phyloP scores from a whole-genome alignment of 2,888 invertebrate genomes.

The Dermolepida albohirtum region DNA sequence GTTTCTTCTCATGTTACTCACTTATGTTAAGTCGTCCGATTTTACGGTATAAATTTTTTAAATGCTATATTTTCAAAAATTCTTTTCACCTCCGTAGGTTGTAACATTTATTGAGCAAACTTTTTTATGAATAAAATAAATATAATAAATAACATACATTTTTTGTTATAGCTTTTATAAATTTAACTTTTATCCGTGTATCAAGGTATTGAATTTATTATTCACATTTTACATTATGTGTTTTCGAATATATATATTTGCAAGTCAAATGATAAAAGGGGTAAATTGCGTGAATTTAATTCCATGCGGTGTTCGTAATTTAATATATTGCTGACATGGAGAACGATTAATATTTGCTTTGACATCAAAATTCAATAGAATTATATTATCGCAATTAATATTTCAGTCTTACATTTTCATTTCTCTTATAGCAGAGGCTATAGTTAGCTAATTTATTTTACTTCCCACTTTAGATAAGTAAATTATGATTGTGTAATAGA shows the following conservation, averaged over 20 bases:
- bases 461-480: too few relatives aligned
- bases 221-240: background rate
- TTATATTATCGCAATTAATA: background rate
- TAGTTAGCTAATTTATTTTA: too few relatives aligned
- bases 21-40: too few relatives aligned
- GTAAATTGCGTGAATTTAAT: conserved; percentile 15
- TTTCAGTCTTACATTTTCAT: too few relatives aligned
- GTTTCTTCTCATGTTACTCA: too few relatives aligned
- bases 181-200: background rate
- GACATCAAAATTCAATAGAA: background rate
- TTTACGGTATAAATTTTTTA: too few relatives aligned
- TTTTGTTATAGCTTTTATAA: background rate
- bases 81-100: too few relatives aligned
- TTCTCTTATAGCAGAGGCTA: too few relatives aligned
- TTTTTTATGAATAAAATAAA: too few relatives aligned
- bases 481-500: too few relatives aligned
- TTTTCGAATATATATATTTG: conserved; percentile 4
- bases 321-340: conserved; percentile 1
- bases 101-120: too few relatives aligned
- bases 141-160: background rate
- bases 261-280: conserved; percentile 11
- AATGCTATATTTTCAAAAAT: too few relatives aligned
- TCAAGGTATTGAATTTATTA: background rate
- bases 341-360: conserved; percentile 8
- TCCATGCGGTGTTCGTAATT: conserved; percentile 12